phyloP scores from a whole-genome alignment of 2,113 vertebrate species.

The Salminus brasiliensis region DNA sequence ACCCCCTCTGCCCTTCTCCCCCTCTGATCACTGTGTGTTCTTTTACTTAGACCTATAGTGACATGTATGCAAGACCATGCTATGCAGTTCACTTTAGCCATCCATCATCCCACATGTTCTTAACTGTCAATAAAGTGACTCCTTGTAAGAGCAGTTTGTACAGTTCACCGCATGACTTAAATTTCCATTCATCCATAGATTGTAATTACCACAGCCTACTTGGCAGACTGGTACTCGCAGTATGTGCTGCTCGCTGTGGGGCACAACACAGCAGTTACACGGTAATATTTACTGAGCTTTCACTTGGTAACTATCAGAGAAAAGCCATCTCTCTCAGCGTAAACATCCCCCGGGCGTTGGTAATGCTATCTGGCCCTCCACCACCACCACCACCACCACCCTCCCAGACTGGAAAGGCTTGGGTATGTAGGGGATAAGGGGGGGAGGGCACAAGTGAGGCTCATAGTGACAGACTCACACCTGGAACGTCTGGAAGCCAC shows the following conservation, averaged over 20 bases:
- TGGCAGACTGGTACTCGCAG: not conserved
- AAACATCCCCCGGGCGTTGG: slow-evolving; percentile 47
- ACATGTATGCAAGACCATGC: not conserved
- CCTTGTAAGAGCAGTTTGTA: not conserved
- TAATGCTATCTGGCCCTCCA: slow-evolving; percentile 49
- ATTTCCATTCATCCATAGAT: not conserved
- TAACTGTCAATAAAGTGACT: not conserved
- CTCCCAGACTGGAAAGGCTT: slow-evolving; percentile 22
- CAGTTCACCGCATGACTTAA: not conserved
- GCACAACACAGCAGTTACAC: not conserved
- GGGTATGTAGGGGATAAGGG: not conserved
- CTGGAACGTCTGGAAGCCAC: slow-evolving; percentile 38
- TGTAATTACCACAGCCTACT: not conserved
- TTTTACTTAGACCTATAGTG: not conserved
- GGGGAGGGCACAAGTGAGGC: too few species aligned
- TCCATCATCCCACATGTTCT: not conserved
- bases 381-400: not conserved
- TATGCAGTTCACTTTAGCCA: not conserved
- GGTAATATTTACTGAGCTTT: slow-evolving; percentile 35
- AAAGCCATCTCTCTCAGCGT: slow-evolving; percentile 36
- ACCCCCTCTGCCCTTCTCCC: not conserved
- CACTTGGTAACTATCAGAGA: slow-evolving; percentile 38
- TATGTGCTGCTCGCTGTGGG: not conserved
- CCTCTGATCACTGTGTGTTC: not conserved
- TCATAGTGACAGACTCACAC: slow-evolving; percentile 43